Base-by-base conservation (phyloP, 2,888 invertebrate species). In the Sthenelais limicola region DNA sequence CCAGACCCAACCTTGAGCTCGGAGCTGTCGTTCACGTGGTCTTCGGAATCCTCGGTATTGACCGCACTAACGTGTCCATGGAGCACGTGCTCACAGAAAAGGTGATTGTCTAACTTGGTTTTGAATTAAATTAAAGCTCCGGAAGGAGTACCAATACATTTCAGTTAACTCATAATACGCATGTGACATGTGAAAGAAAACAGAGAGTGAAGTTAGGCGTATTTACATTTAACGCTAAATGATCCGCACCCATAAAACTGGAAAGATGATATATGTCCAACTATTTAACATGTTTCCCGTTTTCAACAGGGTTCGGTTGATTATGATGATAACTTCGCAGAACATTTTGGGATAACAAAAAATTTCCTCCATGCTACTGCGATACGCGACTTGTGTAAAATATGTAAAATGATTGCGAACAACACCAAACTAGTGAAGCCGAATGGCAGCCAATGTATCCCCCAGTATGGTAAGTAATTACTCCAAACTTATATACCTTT, bases 1-100 rank as follows among this genome's bases (percentile, higher is more conserved):
- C 79, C 5, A 75, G 83, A 28, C 84, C 85, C 4, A 74, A 80
- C 35, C 58, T 85, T 73, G 83, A 83, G 71, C 78, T 80, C 0
- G 83, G 83, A 1, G 83, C 84, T 5, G 80, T 80, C 1, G 83
- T 85, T 4, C 84, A 83, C 72, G 82, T 85, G 1, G 82, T 85
- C 28, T 81, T 85, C 68, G 85, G 85, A n/a, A 82, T 85, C 49
- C 79, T 79, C 43, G 79, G 78, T 26, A 75, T 83, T 5, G 77
- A 82, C 49, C 54, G 78, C 18, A 75, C 74, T 3, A 74, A 78
- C n/a, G 79, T 79, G 7, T 77, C 81, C 35, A 75, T 75, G 12
- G 82, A 82, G 0, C 84, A 84, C 73, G 84, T 85, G 4, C 76
- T 85, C 70, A 80, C 80, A 48, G 78, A 82, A 58, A 78, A 80